Base-by-base conservation (phyloP, 2,888 invertebrate species). In the Drosophila meridionalis region DNA sequence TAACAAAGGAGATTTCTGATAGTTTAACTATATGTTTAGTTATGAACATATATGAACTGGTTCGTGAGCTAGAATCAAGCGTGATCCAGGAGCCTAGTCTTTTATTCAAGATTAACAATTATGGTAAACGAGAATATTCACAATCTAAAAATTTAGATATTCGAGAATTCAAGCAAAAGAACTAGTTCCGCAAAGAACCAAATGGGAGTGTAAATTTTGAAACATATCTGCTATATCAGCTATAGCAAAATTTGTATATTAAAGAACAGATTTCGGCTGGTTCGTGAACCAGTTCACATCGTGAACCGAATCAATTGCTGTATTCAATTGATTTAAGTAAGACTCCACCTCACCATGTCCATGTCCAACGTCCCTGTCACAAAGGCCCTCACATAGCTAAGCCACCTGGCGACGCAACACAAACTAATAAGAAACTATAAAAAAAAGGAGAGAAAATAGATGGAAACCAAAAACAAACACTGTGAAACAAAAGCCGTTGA, bases 401-500 rank as follows among this genome's bases (percentile, higher is more conserved):
- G 12, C 42, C 28, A 52, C 60, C 40, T 4, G 3, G 9, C 8
- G 9, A 3, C 1, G 14, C 9, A 2, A 28, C 12, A n/a, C 28
- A 43, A 47, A 59, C 72, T 68, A 58, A 58, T 73, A 68, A 65
- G 64, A 69, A 69, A 62, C 68, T 78, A 59, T 73, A 50, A 34
- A 60, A 59, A 55, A 57, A 62, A 7, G n/a, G 14, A 45, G 40
- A 11, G 38, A 52, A 59, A 30, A 34, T 20, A 42, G 59, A 69
- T 66, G 58, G 59, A 61, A 78, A 65, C 73, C 67, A 52, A 73
- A 69, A 65, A 58, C 73, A 68, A 75, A 68, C 70, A 68, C 55
- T 47, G 12, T 71, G 68, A 71, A 78, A 78, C 80, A 86, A 83
- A 77, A 70, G 66, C 72, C 82, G 81, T 86, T 80, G 87, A 78